These are phyloP conservation scores for Mesitornis unicolor DNA, from an alignment of 2,113 vertebrate genomes.

Conservation along the genomic window DNA sequence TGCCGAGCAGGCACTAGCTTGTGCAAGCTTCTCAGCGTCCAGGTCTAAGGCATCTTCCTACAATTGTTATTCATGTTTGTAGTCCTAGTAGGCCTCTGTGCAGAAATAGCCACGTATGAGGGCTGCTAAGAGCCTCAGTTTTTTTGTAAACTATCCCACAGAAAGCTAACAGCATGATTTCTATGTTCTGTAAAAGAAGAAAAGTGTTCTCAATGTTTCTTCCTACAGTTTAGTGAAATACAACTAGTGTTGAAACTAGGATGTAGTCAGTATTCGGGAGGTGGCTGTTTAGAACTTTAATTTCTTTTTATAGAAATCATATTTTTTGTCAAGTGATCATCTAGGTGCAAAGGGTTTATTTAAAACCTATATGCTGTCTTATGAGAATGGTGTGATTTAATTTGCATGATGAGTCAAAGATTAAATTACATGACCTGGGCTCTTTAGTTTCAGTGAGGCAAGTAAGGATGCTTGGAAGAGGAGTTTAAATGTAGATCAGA, in stretches of 20 bases:
- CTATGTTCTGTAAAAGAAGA: accelerated
- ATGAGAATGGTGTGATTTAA: constrained; percentile 38
- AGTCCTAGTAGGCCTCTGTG: background rate
- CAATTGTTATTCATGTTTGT: background rate
- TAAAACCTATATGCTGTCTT: background rate
- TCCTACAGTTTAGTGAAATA: background rate
- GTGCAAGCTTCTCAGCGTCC: background rate
- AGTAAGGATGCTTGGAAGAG: background rate
- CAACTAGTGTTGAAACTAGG: background rate
- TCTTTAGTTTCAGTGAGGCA: constrained; percentile 18
- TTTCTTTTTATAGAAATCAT: background rate
- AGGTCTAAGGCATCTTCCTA: constrained; percentile 1
- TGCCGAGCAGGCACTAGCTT: background rate
- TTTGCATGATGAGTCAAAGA: constrained; percentile 57
- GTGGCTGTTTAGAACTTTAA: too few relatives aligned
- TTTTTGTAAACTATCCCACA: accelerated
- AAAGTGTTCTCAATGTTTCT: background rate
- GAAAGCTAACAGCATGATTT: background rate
- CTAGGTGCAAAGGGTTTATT: background rate
- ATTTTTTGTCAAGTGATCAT: background rate
- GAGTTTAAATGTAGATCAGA: background rate
- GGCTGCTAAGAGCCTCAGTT: accelerated
- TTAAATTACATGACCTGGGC: constrained; percentile 27
- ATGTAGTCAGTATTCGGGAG: background rate
- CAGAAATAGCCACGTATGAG: background rate